These are phyloP conservation scores for Erythrocercus mccallii DNA, from an alignment of 2,113 vertebrate species.

Conservation along the genomic window DNA sequence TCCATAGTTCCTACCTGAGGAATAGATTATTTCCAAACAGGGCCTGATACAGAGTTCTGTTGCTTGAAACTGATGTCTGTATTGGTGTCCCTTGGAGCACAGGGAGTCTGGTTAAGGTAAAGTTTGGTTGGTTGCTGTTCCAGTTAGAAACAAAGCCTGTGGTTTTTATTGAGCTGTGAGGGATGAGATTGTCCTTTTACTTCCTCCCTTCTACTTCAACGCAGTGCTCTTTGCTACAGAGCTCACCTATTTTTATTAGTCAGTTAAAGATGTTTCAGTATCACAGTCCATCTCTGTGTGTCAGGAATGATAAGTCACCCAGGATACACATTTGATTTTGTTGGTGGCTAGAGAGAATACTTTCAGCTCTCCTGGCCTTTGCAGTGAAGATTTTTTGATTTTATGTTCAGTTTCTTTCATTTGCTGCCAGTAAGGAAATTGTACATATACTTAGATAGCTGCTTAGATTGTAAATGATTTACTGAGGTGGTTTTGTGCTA, in stretches of 20 bases:
- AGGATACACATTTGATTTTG: background rate
- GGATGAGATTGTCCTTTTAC: background rate
- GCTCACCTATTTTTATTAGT: background rate
- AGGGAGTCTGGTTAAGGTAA: background rate
- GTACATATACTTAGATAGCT: background rate
- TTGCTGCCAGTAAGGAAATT: constrained; percentile 15
- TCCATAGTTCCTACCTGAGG: background rate
- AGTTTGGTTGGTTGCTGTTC: background rate
- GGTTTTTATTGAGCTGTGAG: background rate
- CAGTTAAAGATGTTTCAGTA: background rate
- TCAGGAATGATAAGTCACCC: background rate
- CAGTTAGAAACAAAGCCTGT: background rate
- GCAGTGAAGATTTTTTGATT: constrained; percentile 8
- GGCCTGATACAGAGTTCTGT: background rate
- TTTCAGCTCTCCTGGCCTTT: background rate
- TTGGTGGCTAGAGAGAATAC: background rate
- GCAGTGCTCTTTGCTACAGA: background rate
- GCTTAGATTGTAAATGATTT: constrained; percentile 20
- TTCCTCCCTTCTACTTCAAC: background rate
- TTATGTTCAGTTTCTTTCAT: constrained; percentile 25
- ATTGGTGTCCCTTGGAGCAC: background rate
- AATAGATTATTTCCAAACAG: background rate
- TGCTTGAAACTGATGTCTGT: background rate
- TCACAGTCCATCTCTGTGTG: background rate
- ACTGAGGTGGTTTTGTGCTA: background rate